Evolutionary conservation across 2,113 vertebrate genomes (phyloP).

Genomic region (Indri indri): DNA sequence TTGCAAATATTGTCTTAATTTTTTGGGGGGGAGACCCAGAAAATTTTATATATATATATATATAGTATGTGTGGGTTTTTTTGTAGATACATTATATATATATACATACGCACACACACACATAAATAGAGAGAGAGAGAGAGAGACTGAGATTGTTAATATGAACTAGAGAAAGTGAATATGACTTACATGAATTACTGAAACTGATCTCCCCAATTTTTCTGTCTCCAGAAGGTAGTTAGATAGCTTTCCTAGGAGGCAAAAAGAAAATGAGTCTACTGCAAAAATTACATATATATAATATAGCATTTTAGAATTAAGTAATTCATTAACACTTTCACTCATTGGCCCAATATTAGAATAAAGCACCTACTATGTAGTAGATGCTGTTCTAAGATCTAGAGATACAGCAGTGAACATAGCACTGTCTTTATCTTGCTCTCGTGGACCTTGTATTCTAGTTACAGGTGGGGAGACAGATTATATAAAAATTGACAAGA

Average conservation of each 20-base stretch:
- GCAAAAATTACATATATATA: background rate
- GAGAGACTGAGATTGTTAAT: background rate
- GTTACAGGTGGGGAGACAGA: background rate
- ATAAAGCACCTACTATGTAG: background rate
- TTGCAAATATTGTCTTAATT: background rate
- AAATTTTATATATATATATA: background rate
- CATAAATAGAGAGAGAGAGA: background rate
- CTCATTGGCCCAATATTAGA: background rate
- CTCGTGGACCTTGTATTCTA: background rate
- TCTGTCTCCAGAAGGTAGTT: background rate
- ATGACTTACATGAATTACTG: background rate
- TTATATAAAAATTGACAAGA: background rate
- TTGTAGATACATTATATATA: no score
- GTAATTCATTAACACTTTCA: background rate
- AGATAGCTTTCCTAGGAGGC: background rate
- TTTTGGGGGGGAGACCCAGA: background rate
- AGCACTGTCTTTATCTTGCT: background rate
- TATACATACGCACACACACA: background rate
- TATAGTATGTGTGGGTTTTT: no score
- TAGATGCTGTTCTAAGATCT: background rate
- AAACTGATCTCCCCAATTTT: background rate
- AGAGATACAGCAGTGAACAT: background rate
- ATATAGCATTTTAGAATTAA: background rate
- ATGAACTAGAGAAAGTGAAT: background rate
- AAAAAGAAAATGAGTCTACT: background rate